Evolutionary conservation across 2,797 vertebrate species (phyloP), one percentile per base, ranked within the genome.

Genomic region (Botia kubotai): DNA sequence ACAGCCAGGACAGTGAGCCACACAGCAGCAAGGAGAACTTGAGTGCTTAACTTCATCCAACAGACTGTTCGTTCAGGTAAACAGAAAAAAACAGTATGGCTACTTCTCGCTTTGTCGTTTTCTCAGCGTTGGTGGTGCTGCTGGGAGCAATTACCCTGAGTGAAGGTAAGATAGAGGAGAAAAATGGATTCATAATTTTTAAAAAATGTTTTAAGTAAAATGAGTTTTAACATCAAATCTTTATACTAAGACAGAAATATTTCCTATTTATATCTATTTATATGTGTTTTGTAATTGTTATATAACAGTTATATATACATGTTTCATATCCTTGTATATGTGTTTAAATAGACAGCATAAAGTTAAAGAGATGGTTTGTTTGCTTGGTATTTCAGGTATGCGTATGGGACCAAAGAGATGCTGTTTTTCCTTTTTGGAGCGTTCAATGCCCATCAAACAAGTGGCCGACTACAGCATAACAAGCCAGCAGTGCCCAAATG

Each of bases 401-500:
- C 87, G 87, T 68, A 58, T 43, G 26, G 85, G 84, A 4, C 91
- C 91, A 0, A 91, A 75, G 65, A 90, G 52, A 60, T 94, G 93
- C 89, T 94, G 93, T 86, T 90, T 87, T 14, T 2, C 21, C 0
- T 94, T 90, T 81, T 66, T 19, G 0, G 26, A 75, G 0, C 84
- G 46, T 1, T 50, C 46, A 0, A 4, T 93, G 11, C 52, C 69
- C 0, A 12, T 23, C n/a, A 48, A 6, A 0, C 80, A 0, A 60
- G 86, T 94, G 77, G 8, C 7, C 0, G 1, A 79, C 26, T 94
- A 93, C 86, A 16, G 0, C 46, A 84, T 0, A 82, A 94, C 92
- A 77, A 93, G 91, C 87, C 91, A 92, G 86, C 88, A 85, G 23
- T 94, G 93, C 89, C 0, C 87, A 36, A 89, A 76, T 0, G 1